Conservation (phyloP, 2,888 invertebrate species). For the Eupithecia exiguata region DNA sequence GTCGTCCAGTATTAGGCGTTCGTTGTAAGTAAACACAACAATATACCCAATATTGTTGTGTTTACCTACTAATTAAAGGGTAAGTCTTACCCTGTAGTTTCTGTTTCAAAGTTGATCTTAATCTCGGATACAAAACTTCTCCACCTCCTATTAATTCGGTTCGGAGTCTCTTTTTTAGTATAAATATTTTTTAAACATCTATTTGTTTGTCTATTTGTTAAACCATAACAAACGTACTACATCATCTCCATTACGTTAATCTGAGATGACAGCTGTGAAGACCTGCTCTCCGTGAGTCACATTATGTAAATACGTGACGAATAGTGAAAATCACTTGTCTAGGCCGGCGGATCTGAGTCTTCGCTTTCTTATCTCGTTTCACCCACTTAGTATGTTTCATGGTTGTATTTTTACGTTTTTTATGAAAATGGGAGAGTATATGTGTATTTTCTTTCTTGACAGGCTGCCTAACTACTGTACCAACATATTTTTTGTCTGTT, state of each 20-base stretch:
- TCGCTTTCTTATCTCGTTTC: conserved; percentile 32
- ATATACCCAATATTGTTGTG: too few relatives aligned
- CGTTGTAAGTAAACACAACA: too few relatives aligned
- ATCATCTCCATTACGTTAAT: conserved; percentile 27
- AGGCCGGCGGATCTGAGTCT: conserved; percentile 47
- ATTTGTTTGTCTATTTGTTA: too few relatives aligned
- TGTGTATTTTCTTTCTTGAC: neutral
- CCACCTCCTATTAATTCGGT: neutral
- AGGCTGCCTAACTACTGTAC: neutral
- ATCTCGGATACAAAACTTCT: neutral
- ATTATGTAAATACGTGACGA: conserved; percentile 63
- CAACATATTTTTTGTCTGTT: neutral
- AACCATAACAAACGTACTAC: neutral
- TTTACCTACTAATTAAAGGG: too few relatives aligned
- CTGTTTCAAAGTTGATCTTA: neutral
- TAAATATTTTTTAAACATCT: neutral
- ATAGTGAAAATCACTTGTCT: conserved; percentile 54
- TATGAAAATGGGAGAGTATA: neutral
- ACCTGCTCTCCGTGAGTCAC: conserved; percentile 50
- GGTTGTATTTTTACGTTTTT: conserved; percentile 12
- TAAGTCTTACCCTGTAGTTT: neutral
- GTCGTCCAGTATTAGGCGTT: neutral
- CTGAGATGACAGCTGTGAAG: conserved; percentile 28
- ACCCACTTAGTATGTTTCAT: conserved; percentile 21
- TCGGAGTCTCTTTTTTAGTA: neutral